phyloP scores from a whole-genome alignment of 1,140 invertebrate genomes.

The Trichonephila clavata region DNA sequence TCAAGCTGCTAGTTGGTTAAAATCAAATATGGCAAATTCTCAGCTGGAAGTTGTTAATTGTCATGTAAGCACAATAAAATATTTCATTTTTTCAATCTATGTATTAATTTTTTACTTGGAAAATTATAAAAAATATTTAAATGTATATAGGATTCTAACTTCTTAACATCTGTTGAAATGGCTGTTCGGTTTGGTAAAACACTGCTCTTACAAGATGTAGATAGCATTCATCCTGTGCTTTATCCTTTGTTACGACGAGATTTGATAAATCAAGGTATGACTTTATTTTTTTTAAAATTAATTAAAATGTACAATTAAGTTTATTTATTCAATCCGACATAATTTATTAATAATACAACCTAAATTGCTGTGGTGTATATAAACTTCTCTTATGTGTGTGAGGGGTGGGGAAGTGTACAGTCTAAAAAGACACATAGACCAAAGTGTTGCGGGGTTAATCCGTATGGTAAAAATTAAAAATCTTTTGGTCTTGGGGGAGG shows the following conservation, averaged over 20 bases:
- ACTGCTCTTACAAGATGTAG: constrained; percentile 91
- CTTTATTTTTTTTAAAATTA: not conserved
- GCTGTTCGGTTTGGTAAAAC: constrained; percentile 96
- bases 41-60: constrained; percentile 89
- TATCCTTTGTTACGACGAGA: constrained; percentile 87
- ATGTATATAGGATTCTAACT: constrained; percentile 85
- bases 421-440: too few relatives aligned
- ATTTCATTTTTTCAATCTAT: not conserved
- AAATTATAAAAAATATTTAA: not conserved
- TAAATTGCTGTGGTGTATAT: too few relatives aligned
- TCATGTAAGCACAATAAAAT: constrained; percentile 81
- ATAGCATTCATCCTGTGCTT: constrained; percentile 86
- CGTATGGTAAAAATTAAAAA: too few relatives aligned
- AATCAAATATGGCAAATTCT: constrained; percentile 85
- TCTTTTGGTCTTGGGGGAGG: too few relatives aligned
- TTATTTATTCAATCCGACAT: too few relatives aligned
- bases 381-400: too few relatives aligned
- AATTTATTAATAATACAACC: too few relatives aligned
- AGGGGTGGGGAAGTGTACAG: too few relatives aligned
- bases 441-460: too few relatives aligned
- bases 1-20: constrained; percentile 91
- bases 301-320: too few relatives aligned
- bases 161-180: constrained; percentile 91
- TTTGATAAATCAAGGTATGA: constrained; percentile 85
- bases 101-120: not conserved